These are phyloP conservation scores for Bradypus variegatus DNA, from an alignment of 2,797 vertebrate genomes.

Conservation along the genomic window DNA sequence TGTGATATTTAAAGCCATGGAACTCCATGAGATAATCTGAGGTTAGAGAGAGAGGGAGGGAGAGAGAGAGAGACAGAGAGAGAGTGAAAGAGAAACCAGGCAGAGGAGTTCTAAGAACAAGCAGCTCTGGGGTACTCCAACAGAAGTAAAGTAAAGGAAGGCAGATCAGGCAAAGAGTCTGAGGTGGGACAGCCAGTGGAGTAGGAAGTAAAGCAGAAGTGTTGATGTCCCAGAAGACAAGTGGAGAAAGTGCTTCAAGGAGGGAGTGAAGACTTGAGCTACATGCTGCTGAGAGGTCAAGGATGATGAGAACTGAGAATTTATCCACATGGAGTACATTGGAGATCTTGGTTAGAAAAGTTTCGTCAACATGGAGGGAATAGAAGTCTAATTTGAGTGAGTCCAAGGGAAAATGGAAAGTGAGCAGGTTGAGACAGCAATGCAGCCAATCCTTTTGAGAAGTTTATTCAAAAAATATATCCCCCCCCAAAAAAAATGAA, in stretches of 20 bases:
- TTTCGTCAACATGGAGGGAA: not conserved
- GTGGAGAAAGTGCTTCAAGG: not conserved
- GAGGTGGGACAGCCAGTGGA: too few relatives aligned
- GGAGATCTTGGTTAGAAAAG: not conserved
- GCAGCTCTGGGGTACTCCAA: not conserved
- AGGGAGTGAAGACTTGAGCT: not conserved
- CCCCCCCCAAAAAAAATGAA: too few relatives aligned
- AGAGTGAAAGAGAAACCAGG: not conserved
- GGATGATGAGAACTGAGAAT: not conserved
- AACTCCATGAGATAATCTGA: not conserved
- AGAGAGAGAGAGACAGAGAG: too few relatives aligned
- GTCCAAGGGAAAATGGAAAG: not conserved
- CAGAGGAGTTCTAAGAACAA: not conserved
- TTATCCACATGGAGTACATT: not conserved
- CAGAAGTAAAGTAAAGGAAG: not conserved
- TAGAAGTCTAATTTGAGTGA: not conserved
- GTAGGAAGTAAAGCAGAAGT: not conserved
- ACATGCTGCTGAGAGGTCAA: not conserved
- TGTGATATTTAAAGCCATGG: not conserved
- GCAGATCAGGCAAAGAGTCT: not conserved
- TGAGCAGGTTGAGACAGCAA: not conserved
- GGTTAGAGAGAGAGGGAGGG: not conserved
- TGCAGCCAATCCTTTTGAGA: not conserved
- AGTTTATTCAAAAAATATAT: not conserved
- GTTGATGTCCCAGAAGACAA: not conserved